Percentiles rank a stretch among this genome's conserved stretches.
Conservation (phyloP, 2,888 invertebrate species). For the Leucophenga maculata region DNA sequence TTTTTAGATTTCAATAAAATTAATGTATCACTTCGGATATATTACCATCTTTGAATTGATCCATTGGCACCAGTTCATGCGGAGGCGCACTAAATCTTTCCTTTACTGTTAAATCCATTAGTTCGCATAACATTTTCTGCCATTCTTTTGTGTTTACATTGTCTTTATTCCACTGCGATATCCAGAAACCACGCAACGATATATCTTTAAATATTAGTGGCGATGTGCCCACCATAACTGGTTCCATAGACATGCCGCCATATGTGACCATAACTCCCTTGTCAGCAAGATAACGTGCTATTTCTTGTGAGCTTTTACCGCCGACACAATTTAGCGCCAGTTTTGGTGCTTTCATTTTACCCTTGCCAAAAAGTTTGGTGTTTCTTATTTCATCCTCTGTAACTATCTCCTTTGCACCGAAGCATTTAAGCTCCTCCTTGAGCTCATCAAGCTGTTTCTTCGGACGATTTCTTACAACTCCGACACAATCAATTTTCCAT, state of each 20-base stretch:
- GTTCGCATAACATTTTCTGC: conserved; percentile 82
- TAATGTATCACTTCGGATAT: too few species aligned
- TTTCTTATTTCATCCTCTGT: conserved; percentile 86
- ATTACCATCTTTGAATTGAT: conserved; percentile 80
- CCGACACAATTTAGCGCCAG: conserved; percentile 96
- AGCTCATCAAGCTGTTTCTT: conserved; percentile 76
- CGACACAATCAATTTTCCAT: conserved; percentile 86
- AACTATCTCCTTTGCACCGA: conserved; percentile 89
- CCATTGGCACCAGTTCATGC: conserved; percentile 80
- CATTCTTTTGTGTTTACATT: conserved; percentile 76
- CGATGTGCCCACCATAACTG: conserved; percentile 85
- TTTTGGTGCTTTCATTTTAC: conserved; percentile 78
- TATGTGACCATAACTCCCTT: conserved; percentile 91
- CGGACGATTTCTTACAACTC: conserved; percentile 87
- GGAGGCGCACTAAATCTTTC: conserved; percentile 83
- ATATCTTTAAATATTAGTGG: conserved; percentile 89
- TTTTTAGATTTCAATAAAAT: too few species aligned
- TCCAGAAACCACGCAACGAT: conserved; percentile 87
- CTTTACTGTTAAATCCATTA: conserved; percentile 80
- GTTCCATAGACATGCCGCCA: conserved; percentile 94
- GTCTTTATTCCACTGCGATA: conserved; percentile 86
- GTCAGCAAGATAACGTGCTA: conserved; percentile 81
- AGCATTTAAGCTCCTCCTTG: conserved; percentile 77
- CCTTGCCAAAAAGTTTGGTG: conserved; percentile 76
- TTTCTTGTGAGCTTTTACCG: conserved; percentile 88